Evolutionary conservation across 2,888 invertebrate genomes (phyloP).

Genomic region (Drosophila rellima): DNA sequence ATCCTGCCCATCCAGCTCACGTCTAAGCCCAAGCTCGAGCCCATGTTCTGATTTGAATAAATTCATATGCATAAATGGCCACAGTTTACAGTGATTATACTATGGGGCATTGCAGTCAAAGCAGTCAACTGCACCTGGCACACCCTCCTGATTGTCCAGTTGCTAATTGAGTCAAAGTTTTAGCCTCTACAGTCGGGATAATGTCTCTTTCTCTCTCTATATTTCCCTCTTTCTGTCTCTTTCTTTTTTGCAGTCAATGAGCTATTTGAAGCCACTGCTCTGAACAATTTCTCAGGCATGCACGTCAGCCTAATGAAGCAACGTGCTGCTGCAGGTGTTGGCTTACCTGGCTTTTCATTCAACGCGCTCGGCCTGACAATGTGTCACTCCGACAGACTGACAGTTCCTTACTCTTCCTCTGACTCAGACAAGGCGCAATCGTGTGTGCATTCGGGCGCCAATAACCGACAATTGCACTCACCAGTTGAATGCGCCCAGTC

Average conservation of each 20-base stretch:
- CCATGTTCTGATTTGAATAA: slow-evolving; percentile 71
- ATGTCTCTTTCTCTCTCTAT: background rate
- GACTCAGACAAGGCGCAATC: slow-evolving; percentile 30
- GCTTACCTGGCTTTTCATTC: slow-evolving; percentile 23
- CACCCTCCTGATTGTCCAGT: slow-evolving; percentile 19
- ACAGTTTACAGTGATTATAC: slow-evolving; percentile 60
- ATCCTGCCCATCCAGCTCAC: background rate
- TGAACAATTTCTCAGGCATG: slow-evolving; percentile 32
- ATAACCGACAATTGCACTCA: slow-evolving; percentile 65
- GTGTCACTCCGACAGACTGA: slow-evolving; percentile 34
- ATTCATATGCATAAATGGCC: slow-evolving; percentile 78
- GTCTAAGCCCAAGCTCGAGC: slow-evolving; percentile 2
- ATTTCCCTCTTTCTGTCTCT: background rate
- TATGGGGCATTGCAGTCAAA: slow-evolving; percentile 20
- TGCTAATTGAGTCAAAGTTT: slow-evolving; percentile 62
- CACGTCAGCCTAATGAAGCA: slow-evolving; percentile 58
- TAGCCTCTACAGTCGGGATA: slow-evolving; percentile 18
- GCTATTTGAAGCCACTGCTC: slow-evolving; percentile 9
- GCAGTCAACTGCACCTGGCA: slow-evolving; percentile 53
- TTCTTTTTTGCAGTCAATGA: slow-evolving; percentile 11
- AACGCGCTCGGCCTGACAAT: slow-evolving; percentile 21
- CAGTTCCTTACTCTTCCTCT: slow-evolving; percentile 14
- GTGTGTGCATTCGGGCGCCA: slow-evolving; percentile 49
- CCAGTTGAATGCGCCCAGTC: slow-evolving; percentile 65
- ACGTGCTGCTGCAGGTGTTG: slow-evolving; percentile 39